Conservation (phyloP, 2,797 vertebrate species). For the Eospalax fontanierii region DNA sequence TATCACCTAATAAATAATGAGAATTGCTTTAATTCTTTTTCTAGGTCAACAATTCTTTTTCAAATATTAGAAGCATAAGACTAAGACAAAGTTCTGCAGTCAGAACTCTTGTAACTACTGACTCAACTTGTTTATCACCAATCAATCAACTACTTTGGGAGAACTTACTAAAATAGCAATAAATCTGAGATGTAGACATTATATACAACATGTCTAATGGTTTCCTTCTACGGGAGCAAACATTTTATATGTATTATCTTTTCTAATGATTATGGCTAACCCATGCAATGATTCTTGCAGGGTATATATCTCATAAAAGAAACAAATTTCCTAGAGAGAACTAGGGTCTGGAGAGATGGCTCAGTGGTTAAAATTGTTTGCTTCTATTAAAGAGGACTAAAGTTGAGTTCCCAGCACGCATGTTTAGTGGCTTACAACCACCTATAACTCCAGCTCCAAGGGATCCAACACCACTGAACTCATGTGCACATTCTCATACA, state of each 20-base stretch:
- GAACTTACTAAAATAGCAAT: background rate
- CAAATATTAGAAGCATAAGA: slow-evolving; percentile 43
- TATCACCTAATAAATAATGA: slow-evolving; percentile 2
- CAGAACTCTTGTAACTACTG: slow-evolving; percentile 32
- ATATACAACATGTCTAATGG: background rate
- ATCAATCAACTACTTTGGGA: background rate
- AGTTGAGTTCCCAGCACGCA: too few relatives aligned
- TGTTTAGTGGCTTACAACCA: too few relatives aligned
- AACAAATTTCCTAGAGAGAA: background rate
- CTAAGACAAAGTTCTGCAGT: background rate
- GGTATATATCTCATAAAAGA: background rate
- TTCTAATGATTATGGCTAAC: background rate
- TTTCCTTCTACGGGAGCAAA: background rate
- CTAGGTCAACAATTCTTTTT: background rate
- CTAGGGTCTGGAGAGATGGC: background rate
- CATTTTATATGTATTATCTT: background rate
- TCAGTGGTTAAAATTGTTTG: too few relatives aligned
- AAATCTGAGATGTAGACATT: background rate
- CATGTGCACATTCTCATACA: too few relatives aligned
- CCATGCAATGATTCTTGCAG: background rate
- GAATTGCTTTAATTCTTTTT: background rate
- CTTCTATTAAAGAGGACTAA: too few relatives aligned
- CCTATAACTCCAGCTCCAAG: too few relatives aligned
- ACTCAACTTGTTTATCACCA: slow-evolving; percentile 29
- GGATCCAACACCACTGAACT: too few relatives aligned